These are phyloP conservation scores for Iphiclides podalirius DNA, from an alignment of 2,888 invertebrate species.

Conservation along the genomic window DNA sequence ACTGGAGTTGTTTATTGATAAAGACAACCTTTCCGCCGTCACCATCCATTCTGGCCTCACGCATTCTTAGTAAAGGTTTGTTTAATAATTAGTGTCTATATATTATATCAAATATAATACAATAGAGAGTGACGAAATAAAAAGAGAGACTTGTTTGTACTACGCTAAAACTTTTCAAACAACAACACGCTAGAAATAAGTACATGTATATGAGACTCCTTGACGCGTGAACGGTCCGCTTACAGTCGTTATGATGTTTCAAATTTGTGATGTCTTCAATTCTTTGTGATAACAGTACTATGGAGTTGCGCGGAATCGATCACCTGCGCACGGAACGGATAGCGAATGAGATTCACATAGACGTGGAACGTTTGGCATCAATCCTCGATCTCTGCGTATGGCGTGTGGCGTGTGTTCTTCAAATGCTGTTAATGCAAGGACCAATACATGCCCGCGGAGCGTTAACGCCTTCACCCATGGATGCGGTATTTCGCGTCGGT, in stretches of 20 bases:
- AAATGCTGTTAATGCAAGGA: too few relatives aligned
- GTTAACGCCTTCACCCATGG: too few relatives aligned
- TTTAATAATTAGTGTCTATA: slow-evolving; percentile 55
- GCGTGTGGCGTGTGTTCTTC: too few relatives aligned
- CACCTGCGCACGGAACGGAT: slow-evolving; percentile 23
- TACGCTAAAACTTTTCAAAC: slow-evolving; percentile 67
- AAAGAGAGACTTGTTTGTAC: slow-evolving; percentile 78
- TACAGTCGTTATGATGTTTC: slow-evolving; percentile 41
- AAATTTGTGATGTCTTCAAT: slow-evolving; percentile 68
- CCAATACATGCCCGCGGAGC: too few relatives aligned
- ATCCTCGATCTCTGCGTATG: too few relatives aligned
- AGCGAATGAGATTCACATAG: slow-evolving; percentile 45
- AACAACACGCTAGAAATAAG: slow-evolving; percentile 33
- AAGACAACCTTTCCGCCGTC: slow-evolving; percentile 48
- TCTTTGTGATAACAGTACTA: slow-evolving; percentile 60
- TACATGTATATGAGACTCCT: slow-evolving; percentile 65
- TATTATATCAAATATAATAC: slow-evolving; percentile 58
- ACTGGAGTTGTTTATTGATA: slow-evolving; percentile 49
- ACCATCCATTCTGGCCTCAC: slow-evolving; percentile 60
- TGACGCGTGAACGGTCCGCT: slow-evolving; percentile 43
- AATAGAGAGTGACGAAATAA: slow-evolving; percentile 75
- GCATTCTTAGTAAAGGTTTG: slow-evolving; percentile 40
- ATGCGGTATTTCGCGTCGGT: too few relatives aligned
- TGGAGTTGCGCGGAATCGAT: too few relatives aligned
- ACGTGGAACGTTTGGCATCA: slow-evolving; percentile 22